Percentiles rank a stretch among this genome's conserved stretches.
Evolutionary conservation across 2,888 invertebrate species (phyloP).

Genomic region (Lycia hirtaria): DNA sequence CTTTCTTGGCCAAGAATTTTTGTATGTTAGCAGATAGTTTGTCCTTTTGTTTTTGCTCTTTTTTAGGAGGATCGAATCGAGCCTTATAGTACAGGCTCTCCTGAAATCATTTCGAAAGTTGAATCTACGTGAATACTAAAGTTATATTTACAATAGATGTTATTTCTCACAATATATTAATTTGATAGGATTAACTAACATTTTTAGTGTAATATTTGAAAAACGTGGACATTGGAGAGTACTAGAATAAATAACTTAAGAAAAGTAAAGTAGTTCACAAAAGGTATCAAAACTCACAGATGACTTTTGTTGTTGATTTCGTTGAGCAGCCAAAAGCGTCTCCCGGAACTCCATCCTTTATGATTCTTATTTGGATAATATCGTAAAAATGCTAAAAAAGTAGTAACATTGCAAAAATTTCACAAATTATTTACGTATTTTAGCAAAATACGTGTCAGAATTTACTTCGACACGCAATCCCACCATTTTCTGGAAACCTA

Average conservation of each 20-base stretch:
- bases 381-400: conserved; percentile 40
- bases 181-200: background rate
- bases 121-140: background rate
- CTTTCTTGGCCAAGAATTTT: conserved; percentile 92
- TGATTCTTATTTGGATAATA: conserved; percentile 31
- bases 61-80: conserved; percentile 93
- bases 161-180: background rate
- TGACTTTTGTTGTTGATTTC: conserved; percentile 84
- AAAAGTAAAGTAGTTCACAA: conserved; percentile 40
- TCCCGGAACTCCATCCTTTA: conserved; percentile 79
- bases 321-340: conserved; percentile 78
- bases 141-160: background rate
- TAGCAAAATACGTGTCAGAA: conserved; percentile 80
- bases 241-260: conserved; percentile 22
- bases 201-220: background rate
- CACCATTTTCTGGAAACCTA: conserved; percentile 83
- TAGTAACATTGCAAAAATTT: conserved; percentile 57
- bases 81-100: conserved; percentile 88
- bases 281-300: conserved; percentile 71
- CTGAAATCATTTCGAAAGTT: conserved; percentile 55
- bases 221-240: background rate
- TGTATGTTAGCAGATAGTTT: conserved; percentile 91
- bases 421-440: conserved; percentile 69
- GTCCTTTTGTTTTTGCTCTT: conserved; percentile 88
- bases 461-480: conserved; percentile 71